A percentile compares a stretch with the other conserved stretches of the same genome.
Evolutionary conservation across 2,113 vertebrate genomes (phyloP).

Genomic region (Rutilus rutilus): DNA sequence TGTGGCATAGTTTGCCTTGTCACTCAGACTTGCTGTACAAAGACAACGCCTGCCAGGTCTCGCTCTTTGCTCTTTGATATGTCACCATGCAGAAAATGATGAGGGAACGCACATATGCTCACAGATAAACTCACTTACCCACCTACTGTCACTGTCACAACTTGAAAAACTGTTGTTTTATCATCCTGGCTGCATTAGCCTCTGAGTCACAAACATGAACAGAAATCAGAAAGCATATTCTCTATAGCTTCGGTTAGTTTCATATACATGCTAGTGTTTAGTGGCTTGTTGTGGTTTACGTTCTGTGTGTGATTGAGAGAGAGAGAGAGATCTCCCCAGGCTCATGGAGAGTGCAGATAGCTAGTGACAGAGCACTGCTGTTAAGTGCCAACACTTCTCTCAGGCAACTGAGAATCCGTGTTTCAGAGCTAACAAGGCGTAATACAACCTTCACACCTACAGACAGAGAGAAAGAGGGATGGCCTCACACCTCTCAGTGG

Average conservation of each 20-base stretch:
- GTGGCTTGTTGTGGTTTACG: constrained; percentile 13
- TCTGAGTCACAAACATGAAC: background rate
- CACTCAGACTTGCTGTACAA: constrained; percentile 58
- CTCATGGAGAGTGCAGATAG: constrained; percentile 44
- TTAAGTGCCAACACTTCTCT: constrained; percentile 59
- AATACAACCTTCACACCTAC: constrained; percentile 54
- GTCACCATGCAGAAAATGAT: constrained; percentile 38
- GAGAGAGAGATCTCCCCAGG: constrained; percentile 20
- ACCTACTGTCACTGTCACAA: constrained; percentile 3
- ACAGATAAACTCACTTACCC: constrained; percentile 20
- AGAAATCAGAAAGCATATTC: background rate
- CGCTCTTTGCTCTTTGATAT: constrained; percentile 61
- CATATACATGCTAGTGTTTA: background rate
- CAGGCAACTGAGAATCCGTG: constrained; percentile 42
- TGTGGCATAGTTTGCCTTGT: constrained; percentile 30
- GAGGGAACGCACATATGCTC: constrained; percentile 13
- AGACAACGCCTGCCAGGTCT: constrained; percentile 44
- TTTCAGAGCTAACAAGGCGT: constrained; percentile 51
- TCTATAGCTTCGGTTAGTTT: background rate
- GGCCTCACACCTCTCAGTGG: background rate
- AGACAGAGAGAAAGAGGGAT: constrained; percentile 38
- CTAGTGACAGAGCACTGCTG: constrained; percentile 57
- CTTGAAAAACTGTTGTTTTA: background rate
- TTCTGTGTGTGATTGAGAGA: background rate
- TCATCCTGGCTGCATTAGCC: no score